Evolutionary conservation across 2,888 invertebrate genomes (phyloP), one percentile per base, ranked within the genome.

Genomic region (Lasiommata megera): DNA sequence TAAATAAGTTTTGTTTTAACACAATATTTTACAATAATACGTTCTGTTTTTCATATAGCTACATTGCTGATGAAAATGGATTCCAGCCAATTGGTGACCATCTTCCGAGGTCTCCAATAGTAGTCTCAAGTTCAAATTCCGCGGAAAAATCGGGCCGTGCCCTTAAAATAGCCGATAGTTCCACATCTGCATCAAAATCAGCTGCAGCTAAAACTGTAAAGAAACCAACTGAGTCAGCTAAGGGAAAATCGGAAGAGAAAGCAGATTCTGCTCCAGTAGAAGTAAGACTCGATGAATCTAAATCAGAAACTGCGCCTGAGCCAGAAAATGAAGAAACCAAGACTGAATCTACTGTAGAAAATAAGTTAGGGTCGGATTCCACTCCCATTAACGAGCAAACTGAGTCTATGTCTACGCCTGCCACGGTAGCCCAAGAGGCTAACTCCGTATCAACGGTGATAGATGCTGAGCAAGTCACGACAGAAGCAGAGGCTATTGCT

Each of bases 51-150:
- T 41, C 16, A 23, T 23, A 59, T 70, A 93, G 93, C 60, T 95
- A 94, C 68, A 92, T 93, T 53, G 95, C 95, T 62, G 95, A 95
- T 73, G 94, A 95, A 77, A 94, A 95, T 72, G 94, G 94, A 23
- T 94, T 94, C 80, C 93, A 92, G 69, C 94, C 94, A 0, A 84
- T 92, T 62, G 94, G 94, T 11, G 93, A 92, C 66, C 94, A 94
- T 72, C 80, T 94, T 59, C 94, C 94, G 1, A 92, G 71, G 51
- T 73, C 71, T 36, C 66, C 73, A 58, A 70, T 65, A 53, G 60
- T 58, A 7, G 31, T 40, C 29, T 61, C 62, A 67, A 61, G 58
- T 9, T 58, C 62, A 8, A 67, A 53, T 34, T 66, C 74, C 17
- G 69, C 57, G 28, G 73, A 74, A 31, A 84, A 84, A 66, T 64